Percentiles rank a stretch among this genome's conserved stretches.
These are phyloP conservation scores for Hippoglossus hippoglossus DNA, from an alignment of 2,797 vertebrate genomes.

Conservation along the genomic window DNA sequence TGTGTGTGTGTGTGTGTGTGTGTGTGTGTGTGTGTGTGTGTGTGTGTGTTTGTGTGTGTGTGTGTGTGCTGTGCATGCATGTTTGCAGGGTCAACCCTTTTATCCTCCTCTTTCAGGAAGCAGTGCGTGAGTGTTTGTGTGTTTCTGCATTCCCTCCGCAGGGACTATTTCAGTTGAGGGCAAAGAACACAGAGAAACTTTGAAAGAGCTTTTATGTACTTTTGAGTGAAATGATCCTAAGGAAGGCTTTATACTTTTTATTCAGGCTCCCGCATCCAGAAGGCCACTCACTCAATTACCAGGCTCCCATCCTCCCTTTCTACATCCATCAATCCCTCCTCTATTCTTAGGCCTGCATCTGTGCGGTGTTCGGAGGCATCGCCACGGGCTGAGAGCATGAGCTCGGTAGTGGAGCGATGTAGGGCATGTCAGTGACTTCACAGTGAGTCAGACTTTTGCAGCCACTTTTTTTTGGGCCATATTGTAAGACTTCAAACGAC, in stretches of 20 bases:
- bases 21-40: conserved; percentile 26
- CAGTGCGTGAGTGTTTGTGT: conserved; percentile 73
- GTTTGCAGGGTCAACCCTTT: conserved; percentile 79
- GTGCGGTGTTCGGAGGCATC: conserved; percentile 69
- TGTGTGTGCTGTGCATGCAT: conserved; percentile 33
- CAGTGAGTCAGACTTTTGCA: conserved; percentile 73
- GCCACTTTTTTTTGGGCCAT: conserved; percentile 54
- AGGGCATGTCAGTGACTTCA: conserved; percentile 70
- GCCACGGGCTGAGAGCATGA: conserved; percentile 74
- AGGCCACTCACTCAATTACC: conserved; percentile 83
- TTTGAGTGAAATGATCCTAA: conserved; percentile 83
- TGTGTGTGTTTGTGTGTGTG: conserved; percentile 24
- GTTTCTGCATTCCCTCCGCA: conserved; percentile 68
- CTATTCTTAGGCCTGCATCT: conserved; percentile 76
- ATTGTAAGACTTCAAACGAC: conserved; percentile 55
- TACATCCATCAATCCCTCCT: conserved; percentile 72
- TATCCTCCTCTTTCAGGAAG: conserved; percentile 76
- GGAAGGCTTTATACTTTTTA: conserved; percentile 79
- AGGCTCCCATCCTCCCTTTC: conserved; percentile 63
- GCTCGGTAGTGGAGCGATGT: conserved; percentile 64
- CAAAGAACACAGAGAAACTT: conserved; percentile 76
- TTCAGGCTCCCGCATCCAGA: conserved; percentile 75
- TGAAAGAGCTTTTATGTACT: conserved; percentile 86
- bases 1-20: conserved; percentile 25
- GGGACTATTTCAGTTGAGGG: conserved; percentile 79